Conservation (phyloP, 2,113 vertebrate species). For the Argyrosomus japonicus region DNA sequence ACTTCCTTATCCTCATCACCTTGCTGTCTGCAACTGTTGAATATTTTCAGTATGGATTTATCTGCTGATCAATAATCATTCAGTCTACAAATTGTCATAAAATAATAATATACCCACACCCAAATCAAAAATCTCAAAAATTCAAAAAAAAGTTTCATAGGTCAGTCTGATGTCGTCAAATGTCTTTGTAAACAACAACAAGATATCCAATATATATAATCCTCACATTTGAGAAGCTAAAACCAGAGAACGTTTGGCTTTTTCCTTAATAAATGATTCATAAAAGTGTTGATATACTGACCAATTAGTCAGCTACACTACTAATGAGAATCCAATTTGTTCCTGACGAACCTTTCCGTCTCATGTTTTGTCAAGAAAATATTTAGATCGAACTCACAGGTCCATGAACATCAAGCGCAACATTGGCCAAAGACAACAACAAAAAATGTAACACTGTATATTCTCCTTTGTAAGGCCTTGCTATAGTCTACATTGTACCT, state of each 20-base stretch:
- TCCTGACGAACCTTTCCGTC: neutral
- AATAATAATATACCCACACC: neutral
- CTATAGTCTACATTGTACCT: constrained; percentile 23
- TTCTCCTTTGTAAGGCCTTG: neutral
- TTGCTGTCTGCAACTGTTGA: too few species aligned
- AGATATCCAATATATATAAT: neutral
- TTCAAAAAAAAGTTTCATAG: neutral
- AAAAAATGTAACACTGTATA: neutral
- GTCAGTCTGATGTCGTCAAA: neutral
- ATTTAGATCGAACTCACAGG: neutral
- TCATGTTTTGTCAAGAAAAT: neutral
- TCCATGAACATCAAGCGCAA: neutral
- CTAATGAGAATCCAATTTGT: neutral
- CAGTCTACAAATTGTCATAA: neutral
- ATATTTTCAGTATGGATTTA: neutral
- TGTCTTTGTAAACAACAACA: neutral
- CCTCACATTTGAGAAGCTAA: neutral
- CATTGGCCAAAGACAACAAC: neutral
- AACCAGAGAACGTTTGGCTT: too few species aligned
- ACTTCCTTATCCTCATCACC: neutral
- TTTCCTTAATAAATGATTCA: neutral
- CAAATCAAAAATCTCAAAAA: neutral
- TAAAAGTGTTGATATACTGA: neutral
- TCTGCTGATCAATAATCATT: neutral
- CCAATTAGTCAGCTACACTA: neutral